These are phyloP conservation scores for Pammene fasciana DNA, from an alignment of 2,888 invertebrate species.

Conservation along the genomic window DNA sequence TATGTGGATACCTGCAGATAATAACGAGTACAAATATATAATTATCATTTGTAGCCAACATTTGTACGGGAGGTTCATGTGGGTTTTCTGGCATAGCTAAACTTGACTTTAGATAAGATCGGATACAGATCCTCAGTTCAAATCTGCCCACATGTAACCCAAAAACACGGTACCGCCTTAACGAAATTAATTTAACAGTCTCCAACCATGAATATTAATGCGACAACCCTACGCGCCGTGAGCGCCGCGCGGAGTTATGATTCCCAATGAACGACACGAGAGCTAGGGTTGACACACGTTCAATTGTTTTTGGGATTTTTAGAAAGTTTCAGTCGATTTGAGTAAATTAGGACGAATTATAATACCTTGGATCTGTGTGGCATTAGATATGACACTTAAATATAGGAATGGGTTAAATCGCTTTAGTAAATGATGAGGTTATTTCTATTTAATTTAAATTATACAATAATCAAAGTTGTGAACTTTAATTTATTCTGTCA, in stretches of 20 bases:
- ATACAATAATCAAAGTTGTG: no score
- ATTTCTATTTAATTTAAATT: no score
- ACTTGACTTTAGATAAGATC: constrained; percentile 1
- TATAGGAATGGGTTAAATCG: no score
- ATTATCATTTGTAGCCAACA: no score
- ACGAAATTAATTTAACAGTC: constrained; percentile 51
- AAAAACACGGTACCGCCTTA: constrained; percentile 41
- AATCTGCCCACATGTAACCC: constrained; percentile 19
- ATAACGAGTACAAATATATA: no score
- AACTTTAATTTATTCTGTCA: no score
- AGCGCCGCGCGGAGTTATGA: constrained; percentile 43
- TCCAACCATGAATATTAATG: constrained; percentile 52
- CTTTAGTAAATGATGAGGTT: no score
- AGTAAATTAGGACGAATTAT: neutral
- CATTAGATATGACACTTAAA: neutral
- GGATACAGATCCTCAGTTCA: neutral
- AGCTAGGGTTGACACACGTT: constrained; percentile 35
- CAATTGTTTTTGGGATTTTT: constrained; percentile 30
- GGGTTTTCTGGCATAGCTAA: no score
- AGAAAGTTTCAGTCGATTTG: neutral
- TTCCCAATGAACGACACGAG: constrained; percentile 32
- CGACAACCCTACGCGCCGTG: constrained; percentile 44
- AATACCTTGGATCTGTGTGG: neutral
- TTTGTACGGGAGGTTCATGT: no score
- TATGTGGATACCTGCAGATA: no score